Base-by-base conservation (phyloP, 2,888 invertebrate species). In the Lottia scabra region DNA sequence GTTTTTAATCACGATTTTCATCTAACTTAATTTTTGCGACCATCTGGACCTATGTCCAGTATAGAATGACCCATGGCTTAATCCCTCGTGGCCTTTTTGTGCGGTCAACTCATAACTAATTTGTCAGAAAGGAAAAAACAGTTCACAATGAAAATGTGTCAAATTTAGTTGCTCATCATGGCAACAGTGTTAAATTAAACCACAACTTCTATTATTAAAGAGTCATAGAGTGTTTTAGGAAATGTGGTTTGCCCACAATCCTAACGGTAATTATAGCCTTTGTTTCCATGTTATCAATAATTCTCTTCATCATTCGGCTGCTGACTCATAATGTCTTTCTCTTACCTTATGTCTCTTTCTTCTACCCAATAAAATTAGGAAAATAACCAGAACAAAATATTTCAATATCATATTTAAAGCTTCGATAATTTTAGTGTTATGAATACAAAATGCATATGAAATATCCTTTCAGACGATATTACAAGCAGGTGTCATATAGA, bases 1-100 rank as follows among this genome's bases (percentile, higher is more conserved):
- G 56, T 56, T 56, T 56, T 56, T 56, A 56, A 56, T 56, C 56
- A 56, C 19, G 56, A 23, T 56, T 56, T 56, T 23, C 23, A 19
- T 10, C 56, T 56, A 56, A 56, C 56, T 56, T 56, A 56, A 56
- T 56, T 56, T 56, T 56, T 56, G 56, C 23, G 56, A 23, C 56
- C 56, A 56, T 56, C 56, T 56, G 56, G 56, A 56, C 56, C 10
- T 23, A 19, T 56, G 56, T 56, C 56, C 56, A 23, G 56, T 56
- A 12, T 56, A 56, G 19, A 23, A 56, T 56, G 56, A 56, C 56
- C 56, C 19, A 38, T 38, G 38, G 5, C 38, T 38, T 38, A 38
- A 19, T 56, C 56, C 56, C 56, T 56, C 23, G 19, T 56, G 56
- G 19, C 56, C 56, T 56, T 23, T 56, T 23, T 23, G 56, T 19